Conservation (phyloP, 37 sponge, comb jelly and placozoan genomes). For the Diacarnus erythraeanus region DNA sequence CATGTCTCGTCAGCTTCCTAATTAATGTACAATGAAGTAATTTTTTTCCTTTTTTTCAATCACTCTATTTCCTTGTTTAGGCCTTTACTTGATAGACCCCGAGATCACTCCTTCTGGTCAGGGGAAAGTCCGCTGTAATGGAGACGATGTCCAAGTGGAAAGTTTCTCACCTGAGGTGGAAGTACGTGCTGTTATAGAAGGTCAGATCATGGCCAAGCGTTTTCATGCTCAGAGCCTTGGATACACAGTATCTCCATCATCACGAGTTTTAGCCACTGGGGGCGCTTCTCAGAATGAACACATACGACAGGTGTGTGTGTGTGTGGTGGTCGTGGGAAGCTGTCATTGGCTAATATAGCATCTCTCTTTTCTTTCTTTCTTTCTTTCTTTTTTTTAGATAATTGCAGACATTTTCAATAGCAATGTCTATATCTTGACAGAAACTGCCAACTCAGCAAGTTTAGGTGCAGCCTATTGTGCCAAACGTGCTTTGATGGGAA, state of each 20-base stretch:
- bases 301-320: conserved; percentile 72
- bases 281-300: conserved; percentile 81
- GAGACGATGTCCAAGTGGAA: conserved; percentile 15
- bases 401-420: conserved; percentile 90
- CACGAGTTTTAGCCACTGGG: conserved; percentile 89
- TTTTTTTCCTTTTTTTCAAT: conserved; percentile 3
- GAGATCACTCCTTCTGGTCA: conserved; percentile 85
- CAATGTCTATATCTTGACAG: conserved; percentile 65
- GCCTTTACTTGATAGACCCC: conserved; percentile 74
- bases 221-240: conserved; percentile 81
- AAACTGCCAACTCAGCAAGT: conserved; percentile 86
- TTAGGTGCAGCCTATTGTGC: conserved; percentile 91
- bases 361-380: not conserved
- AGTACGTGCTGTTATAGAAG: conserved; percentile 84
- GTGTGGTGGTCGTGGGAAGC: not conserved
- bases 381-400: conserved; percentile 37
- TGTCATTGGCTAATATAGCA: not conserved
- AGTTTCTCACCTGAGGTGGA: conserved; percentile 61
- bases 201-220: conserved; percentile 89
- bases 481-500: conserved; percentile 53
- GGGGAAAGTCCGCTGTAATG: conserved; percentile 50
- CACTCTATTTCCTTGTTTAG: conserved; percentile 17
- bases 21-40: not conserved
- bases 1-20: not conserved
- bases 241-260: conserved; percentile 49